Evolutionary conservation across 1,140 invertebrate species (phyloP).

Genomic region (Drosophila micromelanica): DNA sequence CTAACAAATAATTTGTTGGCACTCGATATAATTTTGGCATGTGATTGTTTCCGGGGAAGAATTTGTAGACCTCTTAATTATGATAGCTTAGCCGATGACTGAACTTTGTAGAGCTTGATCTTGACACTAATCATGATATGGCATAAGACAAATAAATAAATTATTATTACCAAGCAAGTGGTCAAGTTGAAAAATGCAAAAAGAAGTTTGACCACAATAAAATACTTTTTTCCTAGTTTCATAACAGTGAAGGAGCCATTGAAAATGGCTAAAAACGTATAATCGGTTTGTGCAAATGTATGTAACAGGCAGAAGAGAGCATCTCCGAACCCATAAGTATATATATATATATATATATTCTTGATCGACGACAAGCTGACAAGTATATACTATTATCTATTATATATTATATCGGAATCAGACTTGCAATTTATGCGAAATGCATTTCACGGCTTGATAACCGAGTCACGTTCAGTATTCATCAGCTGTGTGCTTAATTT

Average conservation of each 20-base stretch:
- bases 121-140: not conserved
- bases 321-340: too few species aligned
- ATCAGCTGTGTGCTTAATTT: constrained; percentile 44
- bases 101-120: not conserved
- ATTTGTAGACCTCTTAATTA: constrained; percentile 13
- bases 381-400: not conserved
- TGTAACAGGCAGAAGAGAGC: too few species aligned
- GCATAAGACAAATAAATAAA: too few species aligned
- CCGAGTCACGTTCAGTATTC: constrained; percentile 67
- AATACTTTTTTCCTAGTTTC: too few species aligned
- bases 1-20: constrained; percentile 17
- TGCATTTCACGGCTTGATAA: constrained; percentile 60
- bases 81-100: not conserved
- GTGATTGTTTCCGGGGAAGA: constrained; percentile 16
- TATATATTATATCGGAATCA: not conserved
- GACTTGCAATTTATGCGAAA: constrained; percentile 60
- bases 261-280: too few species aligned
- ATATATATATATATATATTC: too few species aligned
- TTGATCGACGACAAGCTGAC: too few species aligned
- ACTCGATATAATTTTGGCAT: constrained; percentile 8
- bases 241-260: too few species aligned
- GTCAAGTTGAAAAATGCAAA: not conserved
- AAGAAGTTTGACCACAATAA: not conserved
- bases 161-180: too few species aligned
- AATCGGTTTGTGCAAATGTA: too few species aligned